Conservation (phyloP, 2,113 vertebrate species). For the Brachyhypopomus gauderio region DNA sequence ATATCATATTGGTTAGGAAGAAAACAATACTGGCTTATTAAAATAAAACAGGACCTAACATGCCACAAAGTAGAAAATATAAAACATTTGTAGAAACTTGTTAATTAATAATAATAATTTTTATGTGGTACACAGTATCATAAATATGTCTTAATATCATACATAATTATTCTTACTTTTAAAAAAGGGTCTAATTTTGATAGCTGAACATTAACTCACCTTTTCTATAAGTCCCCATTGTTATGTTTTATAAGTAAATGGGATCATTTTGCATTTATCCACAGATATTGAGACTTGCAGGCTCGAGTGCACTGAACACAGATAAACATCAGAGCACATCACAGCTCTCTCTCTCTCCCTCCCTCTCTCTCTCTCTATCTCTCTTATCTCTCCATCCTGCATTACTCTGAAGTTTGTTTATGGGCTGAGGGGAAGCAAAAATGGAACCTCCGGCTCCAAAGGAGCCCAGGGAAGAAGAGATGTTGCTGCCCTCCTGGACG, state of each 20-base stretch:
- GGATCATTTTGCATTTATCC: constrained; percentile 36
- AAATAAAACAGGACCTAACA: neutral
- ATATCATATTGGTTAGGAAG: neutral
- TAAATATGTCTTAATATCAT: neutral
- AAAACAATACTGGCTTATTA: neutral
- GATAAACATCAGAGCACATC: constrained; percentile 62
- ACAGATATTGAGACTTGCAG: constrained; percentile 73
- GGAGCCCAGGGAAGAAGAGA: constrained; percentile 49
- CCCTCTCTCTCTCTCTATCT: neutral
- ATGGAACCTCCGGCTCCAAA: neutral
- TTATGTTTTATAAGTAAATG: constrained; percentile 6
- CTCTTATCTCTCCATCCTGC: constrained; percentile 55
- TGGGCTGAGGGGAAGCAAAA: constrained; percentile 55
- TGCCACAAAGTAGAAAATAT: neutral
- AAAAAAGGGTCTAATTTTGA: constrained; percentile 32
- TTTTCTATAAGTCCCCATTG: constrained; percentile 20
- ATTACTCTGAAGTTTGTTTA: constrained; percentile 67
- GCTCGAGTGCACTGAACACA: constrained; percentile 68
- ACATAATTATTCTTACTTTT: constrained; percentile 1
- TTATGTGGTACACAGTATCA: constrained; percentile 7
- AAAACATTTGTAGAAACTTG: neutral
- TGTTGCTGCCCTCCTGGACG: constrained; percentile 55
- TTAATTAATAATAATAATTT: neutral
- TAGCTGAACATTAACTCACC: constrained; percentile 1
- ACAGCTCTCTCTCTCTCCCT: constrained; percentile 26